phyloP scores from a whole-genome alignment of 2,113 vertebrate species.

The Catharus bicknelli region DNA sequence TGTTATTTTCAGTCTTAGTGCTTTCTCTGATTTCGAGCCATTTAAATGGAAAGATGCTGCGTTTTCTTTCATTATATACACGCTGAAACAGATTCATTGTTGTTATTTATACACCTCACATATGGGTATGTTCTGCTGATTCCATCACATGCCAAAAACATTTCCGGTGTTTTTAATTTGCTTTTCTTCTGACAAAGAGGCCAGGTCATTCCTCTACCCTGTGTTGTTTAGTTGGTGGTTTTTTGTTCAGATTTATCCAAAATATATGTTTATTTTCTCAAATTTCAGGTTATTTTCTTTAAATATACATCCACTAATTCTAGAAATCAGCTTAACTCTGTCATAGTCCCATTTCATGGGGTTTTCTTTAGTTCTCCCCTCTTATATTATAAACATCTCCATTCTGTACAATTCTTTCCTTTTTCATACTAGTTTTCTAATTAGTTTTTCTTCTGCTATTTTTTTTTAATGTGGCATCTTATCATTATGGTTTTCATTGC shows the following conservation, averaged over 20 bases:
- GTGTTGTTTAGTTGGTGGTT: rapidly evolving
- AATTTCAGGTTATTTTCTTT: neutral
- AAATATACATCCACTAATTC: neutral
- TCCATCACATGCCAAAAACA: neutral
- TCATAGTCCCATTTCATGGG: neutral
- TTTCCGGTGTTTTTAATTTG: neutral
- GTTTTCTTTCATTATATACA: neutral
- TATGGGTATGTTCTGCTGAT: neutral
- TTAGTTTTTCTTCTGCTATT: neutral
- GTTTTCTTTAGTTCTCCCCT: neutral
- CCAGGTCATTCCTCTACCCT: neutral
- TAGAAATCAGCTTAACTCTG: neutral
- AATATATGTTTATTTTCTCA: neutral
- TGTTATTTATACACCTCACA: neutral
- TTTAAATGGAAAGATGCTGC: neutral
- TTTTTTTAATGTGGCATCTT: neutral
- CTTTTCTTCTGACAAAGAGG: neutral
- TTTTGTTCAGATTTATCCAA: neutral
- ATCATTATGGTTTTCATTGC: neutral
- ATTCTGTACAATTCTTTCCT: neutral
- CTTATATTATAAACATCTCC: neutral
- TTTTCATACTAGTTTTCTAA: neutral
- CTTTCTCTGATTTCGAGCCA: neutral
- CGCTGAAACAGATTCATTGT: neutral
- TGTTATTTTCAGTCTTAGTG: neutral